Evolutionary conservation across 2,113 vertebrate genomes (phyloP), one percentile per base, ranked within the genome.

Genomic region (Thymallus thymallus): DNA sequence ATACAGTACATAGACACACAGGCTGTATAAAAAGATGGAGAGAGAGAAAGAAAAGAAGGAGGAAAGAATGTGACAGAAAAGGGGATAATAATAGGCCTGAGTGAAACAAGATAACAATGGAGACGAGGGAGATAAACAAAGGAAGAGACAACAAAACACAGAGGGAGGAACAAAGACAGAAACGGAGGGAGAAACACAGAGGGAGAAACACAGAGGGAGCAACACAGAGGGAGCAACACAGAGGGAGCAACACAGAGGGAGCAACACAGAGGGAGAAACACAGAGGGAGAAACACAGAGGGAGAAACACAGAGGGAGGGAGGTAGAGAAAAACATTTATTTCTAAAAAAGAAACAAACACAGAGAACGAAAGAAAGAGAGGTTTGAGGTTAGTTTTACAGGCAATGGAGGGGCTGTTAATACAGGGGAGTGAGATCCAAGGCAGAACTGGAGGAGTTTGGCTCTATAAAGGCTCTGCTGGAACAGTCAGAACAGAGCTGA

Each of bases 401-500:
- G 60, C 69, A 23, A 73, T 77, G 74, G 75, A 32, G 69, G 76
- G 72, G 80, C 87, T 66, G 71, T 86, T 84, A 84, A 87, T 80
- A 83, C 45, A 60, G 35, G 62, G 72, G 73, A 29, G 74, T 26
- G 72, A 79, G 80, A 84, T 84, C 78, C 83, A 83, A 79, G 80
- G 69, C 85, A 87, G 83, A 75, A 80, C 78, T 76, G 68, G 77
- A 73, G 83, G 81, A 81, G 81, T 79, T 77, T 77, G 76, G 81
- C 72, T 79, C 84, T 81, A 83, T 77, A 84, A 82, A 80, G 48
- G 69, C 58, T 60, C 75, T 68, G 80, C 45, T 66, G 76, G 66
- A 84, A 75, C 61, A 55, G 26, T 24, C 76, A 68, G 35, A 41
- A 13, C 18, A 18, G 6, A 41, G 30, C 29, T 32, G 14, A 4